Conservation (phyloP, 2,888 invertebrate genomes). For the Melinaea menophilus region DNA sequence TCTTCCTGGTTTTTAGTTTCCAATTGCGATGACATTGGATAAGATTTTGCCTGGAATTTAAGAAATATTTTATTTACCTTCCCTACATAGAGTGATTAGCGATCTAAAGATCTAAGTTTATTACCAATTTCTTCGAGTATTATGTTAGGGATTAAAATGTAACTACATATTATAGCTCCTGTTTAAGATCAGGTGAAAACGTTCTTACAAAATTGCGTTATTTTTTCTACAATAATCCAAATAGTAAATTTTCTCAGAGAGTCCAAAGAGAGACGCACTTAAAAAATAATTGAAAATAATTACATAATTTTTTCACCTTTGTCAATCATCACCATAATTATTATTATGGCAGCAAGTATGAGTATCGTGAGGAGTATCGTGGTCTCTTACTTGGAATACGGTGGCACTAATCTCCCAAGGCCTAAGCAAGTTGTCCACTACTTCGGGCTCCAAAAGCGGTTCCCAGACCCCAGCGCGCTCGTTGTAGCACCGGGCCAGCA, state of each 20-base stretch:
- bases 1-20: conserved; percentile 50
- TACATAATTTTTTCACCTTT: too few species aligned
- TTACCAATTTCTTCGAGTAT: too few species aligned
- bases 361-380: not conserved
- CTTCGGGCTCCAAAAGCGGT: conserved; percentile 87
- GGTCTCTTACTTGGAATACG: conserved; percentile 70
- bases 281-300: too few species aligned
- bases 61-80: not conserved
- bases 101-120: too few species aligned
- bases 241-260: too few species aligned
- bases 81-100: not conserved
- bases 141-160: too few species aligned
- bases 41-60: conserved; percentile 73
- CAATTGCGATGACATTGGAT: conserved; percentile 71
- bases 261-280: too few species aligned
- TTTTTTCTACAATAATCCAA: too few species aligned
- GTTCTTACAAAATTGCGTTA: too few species aligned
- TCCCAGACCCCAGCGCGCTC: conserved; percentile 87
- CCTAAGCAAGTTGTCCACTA: conserved; percentile 81
- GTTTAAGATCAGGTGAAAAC: too few species aligned
- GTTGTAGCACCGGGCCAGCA: conserved; percentile 80
- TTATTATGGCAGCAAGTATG: not conserved
- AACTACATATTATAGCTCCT: too few species aligned
- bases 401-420: conserved; percentile 86
- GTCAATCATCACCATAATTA: too few species aligned